These are phyloP conservation scores for Aspidoscelis tigris DNA, from an alignment of 2,113 vertebrate genomes.

Conservation along the genomic window DNA sequence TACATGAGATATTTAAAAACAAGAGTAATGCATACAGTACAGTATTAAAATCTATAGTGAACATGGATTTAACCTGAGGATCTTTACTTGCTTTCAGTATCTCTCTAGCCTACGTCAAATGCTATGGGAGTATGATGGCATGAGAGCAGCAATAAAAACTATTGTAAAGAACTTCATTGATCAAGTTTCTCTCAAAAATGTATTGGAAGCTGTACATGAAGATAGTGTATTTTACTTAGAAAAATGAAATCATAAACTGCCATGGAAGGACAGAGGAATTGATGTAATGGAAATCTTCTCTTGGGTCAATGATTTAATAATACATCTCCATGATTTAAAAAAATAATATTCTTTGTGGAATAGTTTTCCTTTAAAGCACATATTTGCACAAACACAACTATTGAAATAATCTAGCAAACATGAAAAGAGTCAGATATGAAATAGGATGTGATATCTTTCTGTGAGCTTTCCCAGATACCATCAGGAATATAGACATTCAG, in stretches of 20 bases:
- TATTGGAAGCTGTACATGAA: background rate
- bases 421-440: conserved; percentile 51
- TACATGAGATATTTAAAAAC: too few relatives aligned
- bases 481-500: conserved; percentile 58
- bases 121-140: too few relatives aligned
- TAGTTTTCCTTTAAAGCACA: conserved; percentile 24
- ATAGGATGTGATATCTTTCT: conserved; percentile 49
- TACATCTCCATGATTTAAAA: background rate
- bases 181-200: background rate
- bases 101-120: background rate
- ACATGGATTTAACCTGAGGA: background rate
- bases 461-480: conserved; percentile 57
- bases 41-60: background rate
- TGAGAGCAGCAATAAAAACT: background rate
- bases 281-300: background rate
- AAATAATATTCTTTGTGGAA: conserved; percentile 30
- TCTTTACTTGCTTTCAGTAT: background rate
- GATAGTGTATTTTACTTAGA: too few relatives aligned
- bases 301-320: background rate
- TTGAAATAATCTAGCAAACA: conserved; percentile 38
- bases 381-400: background rate
- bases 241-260: background rate
- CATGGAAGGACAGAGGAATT: background rate
- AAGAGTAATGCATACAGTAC: too few relatives aligned
- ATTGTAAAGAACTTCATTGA: background rate